Base-by-base conservation (phyloP, 2,888 invertebrate genomes). In the Drosophila anomalata region DNA sequence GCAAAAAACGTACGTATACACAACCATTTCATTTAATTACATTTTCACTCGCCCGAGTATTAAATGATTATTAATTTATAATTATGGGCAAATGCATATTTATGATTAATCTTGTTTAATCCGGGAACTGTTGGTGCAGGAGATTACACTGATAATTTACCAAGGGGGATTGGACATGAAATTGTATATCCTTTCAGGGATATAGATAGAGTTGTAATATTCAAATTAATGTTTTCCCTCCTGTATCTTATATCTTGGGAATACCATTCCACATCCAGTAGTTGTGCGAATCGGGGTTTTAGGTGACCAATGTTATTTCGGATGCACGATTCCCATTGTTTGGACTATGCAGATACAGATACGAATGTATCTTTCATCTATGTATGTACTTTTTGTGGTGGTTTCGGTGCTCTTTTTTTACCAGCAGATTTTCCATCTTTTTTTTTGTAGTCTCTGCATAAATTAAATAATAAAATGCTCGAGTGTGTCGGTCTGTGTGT, bases 401-500 rank as follows among this genome's bases (percentile, higher is more conserved):
- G 67, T 65, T 69, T 65, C 5, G 74, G 44, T 44, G 71, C 71
- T 68, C 51, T 62, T 75, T 76, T 73, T 70, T 86, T 75, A 82
- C 83, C 86, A 82, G 86, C 86, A 86, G 55, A 58, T 73, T 50
- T 47, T 48, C 33, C 50, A 33, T 56, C 24, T 60, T 56, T 70
- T 70, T 78, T 68, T 73, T 51, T 65, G 70, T 56, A 56, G 65
- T 69, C 65, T 69, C 65, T 46, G 82, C 78, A 81, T 87, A 90
- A 90, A 90, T 89, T 90, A 89, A 89, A 87, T 90, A 90, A 89
- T 90, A 90, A 90, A 86, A 84, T 77, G 72, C 65, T 77, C 57
- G 50, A 67, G 54, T 77, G 41, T 72, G 78, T 61, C 36, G 61
- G 41, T 70, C 60, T 61, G 42, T 70, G 41, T 71, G 65, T 75